Evolutionary conservation across 2,797 vertebrate species (phyloP).

Genomic region (Chelon labrosus): DNA sequence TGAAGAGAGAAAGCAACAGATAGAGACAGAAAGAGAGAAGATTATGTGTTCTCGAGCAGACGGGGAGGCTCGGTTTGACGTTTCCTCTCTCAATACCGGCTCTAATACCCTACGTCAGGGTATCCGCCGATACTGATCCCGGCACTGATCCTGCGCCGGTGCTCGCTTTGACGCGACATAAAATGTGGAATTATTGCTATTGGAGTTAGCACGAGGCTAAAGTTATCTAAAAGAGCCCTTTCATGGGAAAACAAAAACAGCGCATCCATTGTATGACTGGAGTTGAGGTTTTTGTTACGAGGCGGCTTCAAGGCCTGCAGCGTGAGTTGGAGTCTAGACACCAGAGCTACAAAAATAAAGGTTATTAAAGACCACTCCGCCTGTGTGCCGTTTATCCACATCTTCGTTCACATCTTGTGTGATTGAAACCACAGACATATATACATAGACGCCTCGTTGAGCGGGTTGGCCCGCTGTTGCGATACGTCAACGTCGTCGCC

Average conservation of each 20-base stretch:
- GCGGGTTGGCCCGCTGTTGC: no score
- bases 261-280: no score
- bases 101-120: background rate
- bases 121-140: background rate
- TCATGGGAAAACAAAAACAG: background rate
- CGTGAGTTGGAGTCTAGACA: no score
- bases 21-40: constrained; percentile 27
- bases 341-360: no score
- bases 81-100: constrained; percentile 3
- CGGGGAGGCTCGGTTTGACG: constrained; percentile 14
- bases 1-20: constrained; percentile 21
- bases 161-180: background rate
- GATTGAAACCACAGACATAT: no score
- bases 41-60: constrained; percentile 4
- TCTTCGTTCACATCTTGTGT: no score
- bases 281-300: no score
- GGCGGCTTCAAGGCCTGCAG: no score
- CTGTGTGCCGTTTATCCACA: no score
- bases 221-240: background rate
- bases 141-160: background rate
- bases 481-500: no score
- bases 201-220: background rate
- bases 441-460: no score
- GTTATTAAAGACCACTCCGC: no score
- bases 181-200: constrained; percentile 9